Evolutionary conservation across 2,113 vertebrate genomes (phyloP), one percentile per base, ranked within the genome.

Genomic region (Nothobranchius furzeri): DNA sequence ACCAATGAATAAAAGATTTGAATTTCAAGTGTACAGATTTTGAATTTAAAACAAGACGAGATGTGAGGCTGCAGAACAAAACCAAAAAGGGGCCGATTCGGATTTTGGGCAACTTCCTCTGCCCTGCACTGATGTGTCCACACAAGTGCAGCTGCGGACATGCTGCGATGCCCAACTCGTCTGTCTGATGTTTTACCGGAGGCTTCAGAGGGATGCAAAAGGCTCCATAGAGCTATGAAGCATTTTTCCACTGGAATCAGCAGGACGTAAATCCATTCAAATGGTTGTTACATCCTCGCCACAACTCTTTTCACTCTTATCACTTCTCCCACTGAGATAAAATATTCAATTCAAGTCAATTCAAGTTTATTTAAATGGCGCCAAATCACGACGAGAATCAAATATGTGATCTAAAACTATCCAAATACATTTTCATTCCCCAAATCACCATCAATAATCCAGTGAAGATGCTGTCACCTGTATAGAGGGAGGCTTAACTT

Each of bases 1-100:
- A 51, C 64, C 52, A 13, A 68, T 84, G 82, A 89, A 89, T 87
- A 84, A 88, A 89, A 85, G 65, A 89, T 88, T 77, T 48, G 46
- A 64, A 69, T 68, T 83, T 77, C 50, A 75, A 87, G 82, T 76
- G 75, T 60, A 64, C 6, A 7, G 56, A 63, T 86, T 85, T 76
- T 49, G 78, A 79, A 86, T 84, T 81, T 51, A 62, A 83, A 88
- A 75, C 51, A 56, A 75, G 59, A 57, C 36, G 62, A 57, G 62
- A 83, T 55, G 68, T 60, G 37, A 57, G 20, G 40, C 40, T 1
- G 53, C 45, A 68, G 52, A 78, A 61, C 57, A 54, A 78, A 79
- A 69, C 68, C 73, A 79, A 61, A 20, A 79, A 61, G 25, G 57
- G 62, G 60, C 67, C 52, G 17, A 60, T 36, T 14, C 45, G 56